Evolutionary conservation across 53 echinoderm and acorn worm species (phyloP), one percentile per base, ranked within the genome.

Genomic region (Echinarachnius parma): DNA sequence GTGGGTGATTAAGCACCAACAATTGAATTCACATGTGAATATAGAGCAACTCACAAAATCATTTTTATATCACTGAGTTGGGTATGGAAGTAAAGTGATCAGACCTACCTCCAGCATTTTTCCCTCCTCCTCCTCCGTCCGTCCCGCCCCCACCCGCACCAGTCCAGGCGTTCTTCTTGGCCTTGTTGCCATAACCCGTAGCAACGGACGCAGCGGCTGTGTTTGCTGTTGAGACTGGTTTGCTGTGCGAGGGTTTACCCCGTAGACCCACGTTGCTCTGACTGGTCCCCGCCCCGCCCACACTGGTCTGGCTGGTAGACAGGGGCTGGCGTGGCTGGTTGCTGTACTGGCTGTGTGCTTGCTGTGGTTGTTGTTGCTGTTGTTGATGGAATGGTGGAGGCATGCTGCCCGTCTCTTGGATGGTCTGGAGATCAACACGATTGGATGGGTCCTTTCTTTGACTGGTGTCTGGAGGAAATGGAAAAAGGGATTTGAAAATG

Each of bases 101-200:
- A n/a, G n/a, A n/a, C n/a, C n/a, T n/a, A n/a, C n/a, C n/a, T n/a
- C n/a, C n/a, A n/a, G n/a, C n/a, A n/a, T n/a, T n/a, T n/a, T n/a
- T 34, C 39, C 76, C 60, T 27, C 55, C 57, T 24, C 63, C 64
- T 31, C 63, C 49, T 7, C 53, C 70, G 4, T 53, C 70, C 0
- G 53, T 35, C 15, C 80, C 16, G 21, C 46, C 53, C 18, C 66
- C 32, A 32, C 77, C 70, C 46, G 76, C 53, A 2, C 77, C 69
- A 32, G 53, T 30, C 81, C 81, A 86, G 23, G 81, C 81, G 24
- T 52, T 81, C 77, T 77, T 81, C 86, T 86, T 86, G 21, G 53
- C 37, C 70, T 81, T 75, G 60, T 60, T 81, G 67, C 77, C 81
- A 70, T 86, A 86, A 4, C 86, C 81, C 13, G 62, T 60, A 28